phyloP scores from a whole-genome alignment of 2,888 invertebrate genomes.

The Venusia cambrica region DNA sequence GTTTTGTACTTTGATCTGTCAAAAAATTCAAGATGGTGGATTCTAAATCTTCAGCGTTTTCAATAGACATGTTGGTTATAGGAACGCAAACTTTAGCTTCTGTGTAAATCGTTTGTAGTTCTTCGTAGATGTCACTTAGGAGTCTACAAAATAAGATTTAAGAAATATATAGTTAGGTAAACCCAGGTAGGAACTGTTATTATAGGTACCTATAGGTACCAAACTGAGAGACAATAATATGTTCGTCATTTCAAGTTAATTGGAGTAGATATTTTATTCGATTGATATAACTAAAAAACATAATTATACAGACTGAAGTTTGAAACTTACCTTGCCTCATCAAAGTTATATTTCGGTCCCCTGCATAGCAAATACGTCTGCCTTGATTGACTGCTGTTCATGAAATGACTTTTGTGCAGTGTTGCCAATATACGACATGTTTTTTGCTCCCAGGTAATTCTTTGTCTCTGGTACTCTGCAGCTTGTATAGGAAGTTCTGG shows the following conservation, averaged over 20 bases:
- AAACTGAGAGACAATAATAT: no score
- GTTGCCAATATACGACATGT: conserved; percentile 46
- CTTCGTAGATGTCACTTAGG: conserved; percentile 65
- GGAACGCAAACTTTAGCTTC: conserved; percentile 79
- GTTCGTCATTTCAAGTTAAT: no score
- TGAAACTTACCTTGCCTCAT: conserved; percentile 79
- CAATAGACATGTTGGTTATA: conserved; percentile 28
- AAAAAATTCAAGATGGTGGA: conserved; percentile 47
- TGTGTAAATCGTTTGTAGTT: conserved; percentile 82
- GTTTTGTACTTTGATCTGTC: conserved; percentile 32
- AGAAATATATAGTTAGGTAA: conserved; percentile 1
- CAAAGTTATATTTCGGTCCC: conserved; percentile 80
- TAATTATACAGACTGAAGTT: no score
- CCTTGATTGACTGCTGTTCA: conserved; percentile 63
- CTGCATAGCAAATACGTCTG: conserved; percentile 83
- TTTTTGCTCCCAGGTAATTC: conserved; percentile 52
- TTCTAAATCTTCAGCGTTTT: conserved; percentile 46
- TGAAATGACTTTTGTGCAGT: conserved; percentile 38
- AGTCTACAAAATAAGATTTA: conserved; percentile 52
- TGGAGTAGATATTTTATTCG: no score
- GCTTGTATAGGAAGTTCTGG: conserved; percentile 40
- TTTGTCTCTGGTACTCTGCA: conserved; percentile 45
- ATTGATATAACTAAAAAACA: no score
- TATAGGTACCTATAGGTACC: no score
- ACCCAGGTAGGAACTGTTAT: no score